These are phyloP conservation scores for Esox masquinongy DNA, from an alignment of 2,797 vertebrate genomes.

Conservation along the genomic window DNA sequence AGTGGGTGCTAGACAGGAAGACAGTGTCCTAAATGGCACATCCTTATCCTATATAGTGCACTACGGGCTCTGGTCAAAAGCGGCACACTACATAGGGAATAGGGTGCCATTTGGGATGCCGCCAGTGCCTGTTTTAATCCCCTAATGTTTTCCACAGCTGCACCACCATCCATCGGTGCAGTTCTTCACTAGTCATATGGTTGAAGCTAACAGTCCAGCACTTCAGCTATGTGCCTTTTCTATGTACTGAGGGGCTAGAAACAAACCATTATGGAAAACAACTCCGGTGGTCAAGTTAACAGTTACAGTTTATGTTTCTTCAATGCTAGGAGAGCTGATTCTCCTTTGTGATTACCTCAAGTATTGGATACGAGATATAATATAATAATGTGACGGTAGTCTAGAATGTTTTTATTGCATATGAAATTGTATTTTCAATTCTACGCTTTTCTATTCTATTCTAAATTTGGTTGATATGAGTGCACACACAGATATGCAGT, in stretches of 20 bases:
- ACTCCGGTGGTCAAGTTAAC: neutral
- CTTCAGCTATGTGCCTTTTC: slow-evolving; percentile 11
- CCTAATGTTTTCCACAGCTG: slow-evolving; percentile 63
- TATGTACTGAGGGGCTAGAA: neutral
- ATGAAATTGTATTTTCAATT: neutral
- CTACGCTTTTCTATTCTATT: neutral
- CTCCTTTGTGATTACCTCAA: neutral
- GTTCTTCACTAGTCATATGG: slow-evolving; percentile 1
- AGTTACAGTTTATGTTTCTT: neutral
- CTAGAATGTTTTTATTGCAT: neutral
- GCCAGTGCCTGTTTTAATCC: slow-evolving; percentile 39
- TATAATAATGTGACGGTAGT: neutral
- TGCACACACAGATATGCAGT: slow-evolving; percentile 4
- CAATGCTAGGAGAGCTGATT: neutral
- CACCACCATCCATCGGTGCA: slow-evolving; percentile 17
- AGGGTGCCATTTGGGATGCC: slow-evolving; percentile 18
- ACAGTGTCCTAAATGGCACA: slow-evolving; percentile 10
- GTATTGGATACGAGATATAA: neutral
- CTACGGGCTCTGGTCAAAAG: neutral
- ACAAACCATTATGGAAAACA: slow-evolving; percentile 14
- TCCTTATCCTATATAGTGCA: neutral
- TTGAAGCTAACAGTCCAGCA: slow-evolving; percentile 7
- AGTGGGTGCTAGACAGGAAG: slow-evolving; percentile 13
- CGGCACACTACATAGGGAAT: neutral
- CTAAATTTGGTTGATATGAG: neutral